phyloP scores from a whole-genome alignment of 2,797 vertebrate genomes.

The Nyctalus aviator region DNA sequence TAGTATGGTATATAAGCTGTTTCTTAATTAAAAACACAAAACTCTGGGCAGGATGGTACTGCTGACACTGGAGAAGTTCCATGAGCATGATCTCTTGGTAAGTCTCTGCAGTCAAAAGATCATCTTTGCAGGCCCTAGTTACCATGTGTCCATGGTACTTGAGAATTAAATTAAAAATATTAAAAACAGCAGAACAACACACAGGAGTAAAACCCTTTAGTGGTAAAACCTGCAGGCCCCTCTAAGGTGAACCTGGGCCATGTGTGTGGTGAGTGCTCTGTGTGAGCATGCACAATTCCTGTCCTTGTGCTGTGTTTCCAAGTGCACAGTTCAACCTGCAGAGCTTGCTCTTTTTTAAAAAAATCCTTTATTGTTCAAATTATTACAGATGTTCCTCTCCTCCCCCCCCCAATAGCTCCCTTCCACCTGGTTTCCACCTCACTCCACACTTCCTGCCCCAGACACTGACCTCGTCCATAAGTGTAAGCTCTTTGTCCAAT shows the following conservation, averaged over 20 bases:
- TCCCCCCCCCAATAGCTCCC: no score
- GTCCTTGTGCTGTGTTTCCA: fast-evolving
- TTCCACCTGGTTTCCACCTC: no score
- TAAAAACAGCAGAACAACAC: neutral
- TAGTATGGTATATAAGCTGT: neutral
- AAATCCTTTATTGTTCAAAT: no score
- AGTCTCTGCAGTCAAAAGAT: neutral
- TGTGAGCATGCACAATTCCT: neutral
- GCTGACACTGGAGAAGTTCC: neutral
- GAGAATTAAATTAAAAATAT: neutral
- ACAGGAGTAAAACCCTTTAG: neutral
- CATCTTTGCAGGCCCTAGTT: neutral
- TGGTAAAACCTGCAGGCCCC: neutral
- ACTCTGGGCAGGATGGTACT: neutral
- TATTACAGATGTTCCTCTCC: no score
- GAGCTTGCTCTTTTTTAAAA: neutral
- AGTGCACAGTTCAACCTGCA: neutral
- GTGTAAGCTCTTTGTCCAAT: no score
- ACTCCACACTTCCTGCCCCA: no score
- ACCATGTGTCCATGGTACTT: no score
- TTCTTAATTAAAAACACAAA: neutral
- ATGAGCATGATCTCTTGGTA: fast-evolving
- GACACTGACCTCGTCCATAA: no score
- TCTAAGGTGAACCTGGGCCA: fast-evolving
- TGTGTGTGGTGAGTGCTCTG: fast-evolving